Evolutionary conservation across 2,797 vertebrate species (phyloP).

Genomic region (Catharus ustulatus): DNA sequence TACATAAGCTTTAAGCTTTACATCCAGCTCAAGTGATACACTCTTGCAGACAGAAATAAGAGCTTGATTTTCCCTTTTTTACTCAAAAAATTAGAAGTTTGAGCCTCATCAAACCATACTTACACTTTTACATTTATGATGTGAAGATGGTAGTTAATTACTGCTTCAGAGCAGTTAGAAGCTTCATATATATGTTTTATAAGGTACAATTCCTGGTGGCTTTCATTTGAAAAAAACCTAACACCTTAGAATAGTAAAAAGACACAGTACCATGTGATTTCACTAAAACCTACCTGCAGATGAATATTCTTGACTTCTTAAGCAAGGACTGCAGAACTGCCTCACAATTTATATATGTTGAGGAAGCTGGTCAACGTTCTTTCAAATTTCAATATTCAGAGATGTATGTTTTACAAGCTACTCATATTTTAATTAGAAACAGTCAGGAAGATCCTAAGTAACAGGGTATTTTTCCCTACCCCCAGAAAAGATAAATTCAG

Average conservation of each 20-base stretch:
- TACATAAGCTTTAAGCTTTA: background rate
- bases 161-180: background rate
- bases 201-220: background rate
- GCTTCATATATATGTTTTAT: background rate
- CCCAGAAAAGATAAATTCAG: background rate
- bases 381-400: background rate
- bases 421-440: background rate
- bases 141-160: background rate
- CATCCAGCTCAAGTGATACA: background rate
- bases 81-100: background rate
- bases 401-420: background rate
- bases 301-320: background rate
- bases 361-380: background rate
- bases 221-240: background rate
- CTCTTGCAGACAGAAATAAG: background rate
- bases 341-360: background rate
- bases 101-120: background rate
- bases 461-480: background rate
- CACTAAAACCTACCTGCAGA: background rate
- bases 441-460: background rate
- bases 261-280: background rate
- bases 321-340: rapidly evolving
- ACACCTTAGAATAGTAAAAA: background rate
- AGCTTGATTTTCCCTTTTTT: background rate
- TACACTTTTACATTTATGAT: background rate